A percentile compares a stretch with the other conserved stretches of the same genome.
phyloP scores from a whole-genome alignment of 2,888 invertebrate genomes.

The Arctia plantaginis region DNA sequence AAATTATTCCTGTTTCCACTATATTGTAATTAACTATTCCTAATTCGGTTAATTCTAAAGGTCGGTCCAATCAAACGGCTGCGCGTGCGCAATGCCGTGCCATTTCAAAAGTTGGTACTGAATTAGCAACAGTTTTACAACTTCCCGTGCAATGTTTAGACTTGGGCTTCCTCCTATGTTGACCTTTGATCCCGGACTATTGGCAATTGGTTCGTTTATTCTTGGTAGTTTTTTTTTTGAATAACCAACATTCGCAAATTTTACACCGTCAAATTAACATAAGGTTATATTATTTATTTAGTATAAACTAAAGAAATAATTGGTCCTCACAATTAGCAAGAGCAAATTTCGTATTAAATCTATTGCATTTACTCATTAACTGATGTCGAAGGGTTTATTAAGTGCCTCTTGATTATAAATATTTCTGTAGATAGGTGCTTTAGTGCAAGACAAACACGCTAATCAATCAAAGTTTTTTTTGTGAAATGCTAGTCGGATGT shows the following conservation, averaged over 20 bases:
- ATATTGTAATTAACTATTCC: conserved; percentile 6
- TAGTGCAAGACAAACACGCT: too few species aligned
- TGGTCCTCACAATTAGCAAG: too few species aligned
- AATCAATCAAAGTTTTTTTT: too few species aligned
- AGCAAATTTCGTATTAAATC: too few species aligned
- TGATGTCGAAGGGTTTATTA: too few species aligned
- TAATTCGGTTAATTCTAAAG: conserved; percentile 17
- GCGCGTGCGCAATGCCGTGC: conserved; percentile 14
- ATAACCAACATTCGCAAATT: not conserved
- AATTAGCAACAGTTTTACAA: conserved; percentile 54
- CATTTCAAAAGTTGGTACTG: conserved; percentile 45
- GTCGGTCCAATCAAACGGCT: conserved; percentile 25
- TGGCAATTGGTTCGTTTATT: conserved; percentile 3
- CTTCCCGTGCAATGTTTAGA: conserved; percentile 58
- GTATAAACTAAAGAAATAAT: too few species aligned
- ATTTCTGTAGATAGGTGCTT: too few species aligned
- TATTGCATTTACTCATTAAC: not conserved
- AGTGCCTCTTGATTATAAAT: too few species aligned
- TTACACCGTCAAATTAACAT: too few species aligned
- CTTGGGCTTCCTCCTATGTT: conserved; percentile 49
- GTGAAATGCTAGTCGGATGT: too few species aligned
- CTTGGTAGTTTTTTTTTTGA: not conserved
- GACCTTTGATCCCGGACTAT: conserved; percentile 20
- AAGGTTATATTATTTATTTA: too few species aligned
- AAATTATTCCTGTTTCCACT: conserved; percentile 4